These are phyloP conservation scores for Megalops cyprinoides DNA, from an alignment of 2,797 vertebrate species.

Conservation along the genomic window DNA sequence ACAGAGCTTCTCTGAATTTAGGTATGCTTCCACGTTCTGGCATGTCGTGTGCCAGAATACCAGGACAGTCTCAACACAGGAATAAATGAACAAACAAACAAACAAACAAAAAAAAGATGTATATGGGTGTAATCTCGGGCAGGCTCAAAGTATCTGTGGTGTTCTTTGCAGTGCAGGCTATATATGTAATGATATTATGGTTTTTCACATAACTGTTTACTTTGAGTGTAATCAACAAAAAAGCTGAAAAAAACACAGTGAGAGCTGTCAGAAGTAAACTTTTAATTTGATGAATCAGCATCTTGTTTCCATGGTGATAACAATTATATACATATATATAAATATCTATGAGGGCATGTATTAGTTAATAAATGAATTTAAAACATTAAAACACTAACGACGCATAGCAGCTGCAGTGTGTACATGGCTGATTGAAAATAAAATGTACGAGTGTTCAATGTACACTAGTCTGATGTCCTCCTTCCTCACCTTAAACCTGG, in stretches of 20 bases:
- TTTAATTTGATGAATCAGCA: slow-evolving; percentile 84
- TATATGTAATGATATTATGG: slow-evolving; percentile 81
- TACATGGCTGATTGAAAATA: slow-evolving; percentile 93
- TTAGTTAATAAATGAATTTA: slow-evolving; percentile 82
- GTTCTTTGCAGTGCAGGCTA: slow-evolving; percentile 81
- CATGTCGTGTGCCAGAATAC: not conserved
- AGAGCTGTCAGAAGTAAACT: slow-evolving; percentile 80
- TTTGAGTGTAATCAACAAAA: slow-evolving; percentile 81
- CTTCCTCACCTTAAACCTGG: slow-evolving; percentile 36
- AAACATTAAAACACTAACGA: slow-evolving; percentile 82
- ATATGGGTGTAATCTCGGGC: slow-evolving; percentile 27
- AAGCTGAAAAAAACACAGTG: slow-evolving; percentile 64
- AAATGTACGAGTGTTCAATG: slow-evolving; percentile 89
- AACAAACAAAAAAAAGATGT: slow-evolving; percentile 16
- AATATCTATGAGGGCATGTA: slow-evolving; percentile 92
- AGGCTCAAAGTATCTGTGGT: slow-evolving; percentile 75
- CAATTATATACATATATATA: slow-evolving; percentile 79
- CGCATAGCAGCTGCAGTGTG: slow-evolving; percentile 90
- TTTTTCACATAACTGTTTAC: slow-evolving; percentile 70
- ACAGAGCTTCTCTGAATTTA: slow-evolving; percentile 31
- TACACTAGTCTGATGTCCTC: slow-evolving; percentile 60
- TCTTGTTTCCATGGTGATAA: slow-evolving; percentile 93
- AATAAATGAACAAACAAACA: slow-evolving; percentile 25
- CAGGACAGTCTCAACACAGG: not conserved
- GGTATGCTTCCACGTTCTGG: slow-evolving; percentile 17